Conservation (phyloP, 2,113 vertebrate species). For the Caranx ignobilis region DNA sequence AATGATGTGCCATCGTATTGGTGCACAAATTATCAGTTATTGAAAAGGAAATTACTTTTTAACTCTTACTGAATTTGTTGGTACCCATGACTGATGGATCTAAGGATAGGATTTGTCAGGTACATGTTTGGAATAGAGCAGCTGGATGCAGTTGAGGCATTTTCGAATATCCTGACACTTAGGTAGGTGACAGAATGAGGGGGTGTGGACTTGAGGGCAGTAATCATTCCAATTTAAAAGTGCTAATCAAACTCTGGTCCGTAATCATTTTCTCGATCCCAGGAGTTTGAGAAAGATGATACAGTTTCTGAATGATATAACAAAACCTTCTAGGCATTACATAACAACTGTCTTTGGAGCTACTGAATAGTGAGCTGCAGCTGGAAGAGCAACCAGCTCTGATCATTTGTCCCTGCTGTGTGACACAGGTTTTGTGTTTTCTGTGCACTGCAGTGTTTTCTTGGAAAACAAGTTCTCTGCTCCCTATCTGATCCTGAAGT, state of each 20-base stretch:
- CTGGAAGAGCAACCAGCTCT: conserved; percentile 43
- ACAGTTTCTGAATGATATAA: conserved; percentile 55
- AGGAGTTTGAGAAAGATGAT: conserved; percentile 36
- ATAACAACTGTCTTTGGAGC: conserved; percentile 48
- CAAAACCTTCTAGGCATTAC: conserved; percentile 50
- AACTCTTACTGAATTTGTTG: background rate
- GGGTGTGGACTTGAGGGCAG: background rate
- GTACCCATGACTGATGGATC: background rate
- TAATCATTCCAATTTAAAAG: conserved; percentile 7
- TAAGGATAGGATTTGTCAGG: background rate
- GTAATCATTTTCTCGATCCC: conserved; percentile 19
- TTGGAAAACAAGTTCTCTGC: background rate
- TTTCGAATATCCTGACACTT: background rate
- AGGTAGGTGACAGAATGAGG: conserved; percentile 6
- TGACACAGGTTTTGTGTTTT: conserved; percentile 21
- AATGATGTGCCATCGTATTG: too few relatives aligned
- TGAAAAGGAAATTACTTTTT: background rate
- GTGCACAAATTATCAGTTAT: background rate
- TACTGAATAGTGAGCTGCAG: conserved; percentile 35
- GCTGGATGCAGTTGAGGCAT: conserved; percentile 5
- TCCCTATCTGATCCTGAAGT: conserved; percentile 21
- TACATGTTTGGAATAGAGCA: background rate
- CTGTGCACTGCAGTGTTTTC: background rate
- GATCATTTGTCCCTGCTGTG: conserved; percentile 12
- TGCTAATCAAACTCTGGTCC: conserved; percentile 38